Conservation (phyloP, 2,113 vertebrate genomes). For the Thunnus thynnus region DNA sequence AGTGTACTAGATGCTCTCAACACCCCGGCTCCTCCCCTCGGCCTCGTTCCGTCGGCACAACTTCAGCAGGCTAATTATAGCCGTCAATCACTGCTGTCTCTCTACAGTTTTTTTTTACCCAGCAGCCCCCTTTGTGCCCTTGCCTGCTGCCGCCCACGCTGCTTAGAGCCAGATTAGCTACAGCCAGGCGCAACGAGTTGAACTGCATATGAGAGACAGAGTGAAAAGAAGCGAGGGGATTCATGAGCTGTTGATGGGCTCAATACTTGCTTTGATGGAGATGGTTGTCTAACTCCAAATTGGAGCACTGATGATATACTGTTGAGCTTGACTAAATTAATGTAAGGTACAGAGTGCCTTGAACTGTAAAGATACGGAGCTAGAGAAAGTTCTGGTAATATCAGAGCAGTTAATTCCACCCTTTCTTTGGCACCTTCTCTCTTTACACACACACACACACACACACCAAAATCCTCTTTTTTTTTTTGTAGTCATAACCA, state of each 20-base stretch:
- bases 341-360: neutral
- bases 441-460: neutral
- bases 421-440: neutral
- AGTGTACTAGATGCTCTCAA: constrained; percentile 64
- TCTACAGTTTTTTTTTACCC: constrained; percentile 53
- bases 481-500: neutral
- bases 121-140: constrained; percentile 68
- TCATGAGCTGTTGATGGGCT: constrained; percentile 47
- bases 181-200: constrained; percentile 54
- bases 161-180: constrained; percentile 66
- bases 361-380: neutral
- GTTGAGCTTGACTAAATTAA: constrained; percentile 31
- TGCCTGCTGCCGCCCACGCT: constrained; percentile 71
- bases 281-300: constrained; percentile 30
- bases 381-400: neutral
- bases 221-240: constrained; percentile 31
- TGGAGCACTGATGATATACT: constrained; percentile 13
- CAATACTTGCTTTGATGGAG: constrained; percentile 30
- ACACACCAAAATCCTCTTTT: neutral
- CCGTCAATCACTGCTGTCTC: constrained; percentile 78
- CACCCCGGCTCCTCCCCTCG: constrained; percentile 67
- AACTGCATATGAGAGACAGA: constrained; percentile 46
- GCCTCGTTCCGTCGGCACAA: constrained; percentile 68
- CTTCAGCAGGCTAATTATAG: constrained; percentile 78
- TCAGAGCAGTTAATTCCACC: neutral